Percentiles rank a stretch among this genome's conserved stretches.
phyloP scores from a whole-genome alignment of 2,888 invertebrate species.

The Trichopoda pennipes region DNA sequence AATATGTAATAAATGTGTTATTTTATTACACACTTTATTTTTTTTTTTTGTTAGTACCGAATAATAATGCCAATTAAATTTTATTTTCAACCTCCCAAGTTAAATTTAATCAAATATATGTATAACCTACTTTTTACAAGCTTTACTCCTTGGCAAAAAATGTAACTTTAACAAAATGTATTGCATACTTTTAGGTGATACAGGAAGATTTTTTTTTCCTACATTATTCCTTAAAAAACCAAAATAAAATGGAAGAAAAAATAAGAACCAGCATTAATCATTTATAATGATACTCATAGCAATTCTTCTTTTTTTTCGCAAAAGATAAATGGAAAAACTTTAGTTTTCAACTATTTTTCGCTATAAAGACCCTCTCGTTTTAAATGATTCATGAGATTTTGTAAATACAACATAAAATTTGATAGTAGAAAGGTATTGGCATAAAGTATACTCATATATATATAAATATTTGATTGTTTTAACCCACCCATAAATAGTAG shows the following conservation, averaged over 20 bases:
- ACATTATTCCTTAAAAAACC: constrained; percentile 20
- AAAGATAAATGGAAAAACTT: constrained; percentile 44
- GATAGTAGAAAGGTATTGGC: constrained; percentile 4
- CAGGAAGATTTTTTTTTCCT: not conserved
- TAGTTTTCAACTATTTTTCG: constrained; percentile 36
- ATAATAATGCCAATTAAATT: constrained; percentile 42
- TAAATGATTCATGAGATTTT: constrained; percentile 67
- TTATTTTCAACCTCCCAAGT: not conserved
- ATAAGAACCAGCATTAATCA: constrained; percentile 55
- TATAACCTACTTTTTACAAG: constrained; percentile 35
- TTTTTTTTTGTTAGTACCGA: constrained; percentile 15
- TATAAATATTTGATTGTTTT: constrained; percentile 52
- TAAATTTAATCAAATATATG: constrained; percentile 13
- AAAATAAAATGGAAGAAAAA: not conserved
- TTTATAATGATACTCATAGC: constrained; percentile 59
- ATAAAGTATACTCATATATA: not conserved
- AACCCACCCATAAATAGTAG: constrained; percentile 35
- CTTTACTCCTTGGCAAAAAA: constrained; percentile 8
- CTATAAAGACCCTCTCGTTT: constrained; percentile 24
- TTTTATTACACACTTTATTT: not conserved
- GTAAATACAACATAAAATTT: constrained; percentile 33
- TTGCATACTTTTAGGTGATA: constrained; percentile 43
- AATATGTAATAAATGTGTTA: not conserved
- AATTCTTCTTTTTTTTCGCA: not conserved
- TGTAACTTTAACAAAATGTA: constrained; percentile 2